Conservation (phyloP, 1,140 invertebrate species). For the Metaphire vulgaris region DNA sequence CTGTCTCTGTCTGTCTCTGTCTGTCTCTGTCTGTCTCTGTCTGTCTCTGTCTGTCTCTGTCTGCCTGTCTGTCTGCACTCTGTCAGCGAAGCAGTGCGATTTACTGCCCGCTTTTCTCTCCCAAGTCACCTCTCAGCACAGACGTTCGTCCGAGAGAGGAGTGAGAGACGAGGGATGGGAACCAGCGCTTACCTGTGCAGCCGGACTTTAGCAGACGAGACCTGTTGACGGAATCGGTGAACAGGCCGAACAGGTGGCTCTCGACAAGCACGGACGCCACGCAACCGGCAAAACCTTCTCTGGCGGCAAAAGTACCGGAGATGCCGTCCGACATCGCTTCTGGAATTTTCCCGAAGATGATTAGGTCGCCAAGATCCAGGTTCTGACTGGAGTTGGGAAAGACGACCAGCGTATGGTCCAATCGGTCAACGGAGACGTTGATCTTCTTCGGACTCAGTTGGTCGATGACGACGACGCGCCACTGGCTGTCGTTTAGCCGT, state of each 20-base stretch:
- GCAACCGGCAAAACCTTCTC: slow-evolving; percentile 86
- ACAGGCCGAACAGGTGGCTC: slow-evolving; percentile 59
- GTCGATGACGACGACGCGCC: slow-evolving; percentile 78
- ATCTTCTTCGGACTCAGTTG: slow-evolving; percentile 69
- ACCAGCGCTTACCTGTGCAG: slow-evolving; percentile 29
- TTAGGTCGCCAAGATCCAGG: background rate
- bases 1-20: no score
- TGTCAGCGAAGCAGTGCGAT: no score
- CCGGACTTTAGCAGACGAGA: slow-evolving; percentile 1
- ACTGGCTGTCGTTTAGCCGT: slow-evolving; percentile 78
- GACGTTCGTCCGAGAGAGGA: no score
- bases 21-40: no score
- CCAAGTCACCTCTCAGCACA: no score
- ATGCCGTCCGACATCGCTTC: background rate
- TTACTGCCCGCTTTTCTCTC: no score
- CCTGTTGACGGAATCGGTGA: slow-evolving; percentile 28
- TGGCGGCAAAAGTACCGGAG: slow-evolving; percentile 59
- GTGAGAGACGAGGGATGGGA: no score
- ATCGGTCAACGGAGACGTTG: slow-evolving; percentile 12
- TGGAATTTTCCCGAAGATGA: background rate
- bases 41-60: no score
- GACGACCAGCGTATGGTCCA: background rate
- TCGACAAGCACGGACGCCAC: slow-evolving; percentile 85
- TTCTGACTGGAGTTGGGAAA: background rate
- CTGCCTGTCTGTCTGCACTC: no score